Evolutionary conservation across 2,113 vertebrate genomes (phyloP).

Genomic region (Myodes glareolus): DNA sequence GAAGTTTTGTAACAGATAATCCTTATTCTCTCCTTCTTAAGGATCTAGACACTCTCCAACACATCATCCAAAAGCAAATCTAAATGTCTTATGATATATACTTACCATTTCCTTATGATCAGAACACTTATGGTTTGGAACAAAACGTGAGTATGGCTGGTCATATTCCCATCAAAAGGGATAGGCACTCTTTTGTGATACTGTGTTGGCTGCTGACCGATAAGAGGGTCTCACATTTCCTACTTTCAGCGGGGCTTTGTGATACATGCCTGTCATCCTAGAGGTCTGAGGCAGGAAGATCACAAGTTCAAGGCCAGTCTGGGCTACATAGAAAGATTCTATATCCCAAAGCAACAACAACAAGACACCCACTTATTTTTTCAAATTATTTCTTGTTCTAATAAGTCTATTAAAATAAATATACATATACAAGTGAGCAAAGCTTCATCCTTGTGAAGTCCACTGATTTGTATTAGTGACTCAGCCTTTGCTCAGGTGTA

Average conservation of each 20-base stretch:
- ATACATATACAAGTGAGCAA: not conserved
- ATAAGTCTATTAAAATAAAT: not conserved
- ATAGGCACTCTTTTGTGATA: not conserved
- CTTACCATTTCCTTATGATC: not conserved
- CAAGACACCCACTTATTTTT: not conserved
- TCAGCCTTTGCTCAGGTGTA: not conserved
- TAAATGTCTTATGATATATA: not conserved
- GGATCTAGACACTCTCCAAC: not conserved
- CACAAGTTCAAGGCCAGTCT: not conserved
- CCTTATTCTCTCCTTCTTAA: not conserved
- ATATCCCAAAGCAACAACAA: not conserved
- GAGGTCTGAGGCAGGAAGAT: not conserved
- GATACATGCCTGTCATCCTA: not conserved
- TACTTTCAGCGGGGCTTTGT: not conserved
- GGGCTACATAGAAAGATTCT: not conserved
- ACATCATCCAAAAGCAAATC: not conserved
- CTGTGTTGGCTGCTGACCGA: not conserved
- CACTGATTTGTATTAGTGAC: not conserved
- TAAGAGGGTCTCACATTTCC: not conserved
- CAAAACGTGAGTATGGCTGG: not conserved
- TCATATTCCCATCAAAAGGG: not conserved
- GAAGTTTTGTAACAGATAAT: not conserved
- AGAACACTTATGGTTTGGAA: fast-evolving
- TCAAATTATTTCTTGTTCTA: not conserved
- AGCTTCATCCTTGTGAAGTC: not conserved